Conservation (phyloP, 2,888 invertebrate species). For the Eugnorisma glareosa region DNA sequence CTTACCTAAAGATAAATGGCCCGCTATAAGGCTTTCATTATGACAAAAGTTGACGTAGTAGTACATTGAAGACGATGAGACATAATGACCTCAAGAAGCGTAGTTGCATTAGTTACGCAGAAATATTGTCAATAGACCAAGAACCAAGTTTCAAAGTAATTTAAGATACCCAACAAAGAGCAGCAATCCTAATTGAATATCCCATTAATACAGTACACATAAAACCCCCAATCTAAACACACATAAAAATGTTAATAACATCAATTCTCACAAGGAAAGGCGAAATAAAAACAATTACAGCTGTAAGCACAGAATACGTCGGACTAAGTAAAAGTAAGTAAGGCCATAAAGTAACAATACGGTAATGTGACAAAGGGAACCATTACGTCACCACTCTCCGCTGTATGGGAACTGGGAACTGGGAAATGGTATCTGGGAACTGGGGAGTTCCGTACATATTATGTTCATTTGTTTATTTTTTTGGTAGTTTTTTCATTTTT, state of each 20-base stretch:
- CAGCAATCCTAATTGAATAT: constrained; percentile 18
- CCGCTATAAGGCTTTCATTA: too few relatives aligned
- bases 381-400: constrained; percentile 58
- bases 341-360: constrained; percentile 62
- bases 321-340: constrained; percentile 64
- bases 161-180: neutral
- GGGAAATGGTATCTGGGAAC: constrained; percentile 2
- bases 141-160: too few relatives aligned
- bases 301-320: constrained; percentile 57
- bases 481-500: neutral
- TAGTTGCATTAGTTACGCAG: too few relatives aligned
- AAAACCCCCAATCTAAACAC: constrained; percentile 15
- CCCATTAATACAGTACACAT: constrained; percentile 10
- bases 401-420: constrained; percentile 2
- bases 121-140: too few relatives aligned
- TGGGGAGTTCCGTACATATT: constrained; percentile 34
- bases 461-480: neutral
- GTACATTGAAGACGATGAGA: too few relatives aligned
- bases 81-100: too few relatives aligned
- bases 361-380: constrained; percentile 66
- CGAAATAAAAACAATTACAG: constrained; percentile 60
- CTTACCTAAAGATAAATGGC: too few relatives aligned
- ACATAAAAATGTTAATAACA: constrained; percentile 55
- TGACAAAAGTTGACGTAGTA: too few relatives aligned
- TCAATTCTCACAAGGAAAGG: constrained; percentile 49